Conservation (phyloP, 2,113 vertebrate genomes). For the Crocuta crocuta region DNA sequence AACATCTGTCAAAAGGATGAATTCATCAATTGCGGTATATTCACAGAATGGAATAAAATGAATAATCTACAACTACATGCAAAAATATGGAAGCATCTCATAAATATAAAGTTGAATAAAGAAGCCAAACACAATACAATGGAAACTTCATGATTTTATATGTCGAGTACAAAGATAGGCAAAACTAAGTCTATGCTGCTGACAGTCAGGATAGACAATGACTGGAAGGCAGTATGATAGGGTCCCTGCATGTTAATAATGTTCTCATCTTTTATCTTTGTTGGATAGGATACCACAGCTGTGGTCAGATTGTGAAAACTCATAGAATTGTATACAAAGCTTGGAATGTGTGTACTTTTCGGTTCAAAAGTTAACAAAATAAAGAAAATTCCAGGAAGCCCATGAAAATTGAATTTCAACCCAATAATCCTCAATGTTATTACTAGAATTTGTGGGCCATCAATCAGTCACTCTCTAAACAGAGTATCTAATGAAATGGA, state of each 20-base stretch:
- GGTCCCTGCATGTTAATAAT: not conserved
- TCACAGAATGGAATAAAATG: conserved; percentile 21
- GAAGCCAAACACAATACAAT: not conserved
- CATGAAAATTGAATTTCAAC: not conserved
- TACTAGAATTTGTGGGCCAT: conserved; percentile 14
- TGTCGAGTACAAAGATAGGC: not conserved
- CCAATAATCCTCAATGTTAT: not conserved
- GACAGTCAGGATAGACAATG: not conserved
- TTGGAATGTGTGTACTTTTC: not conserved
- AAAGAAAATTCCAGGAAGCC: conserved; percentile 36
- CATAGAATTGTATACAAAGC: not conserved
- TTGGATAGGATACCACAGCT: not conserved
- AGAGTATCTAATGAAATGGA: not conserved
- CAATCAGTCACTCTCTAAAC: not conserved
- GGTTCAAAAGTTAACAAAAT: not conserved
- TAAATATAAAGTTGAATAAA: not conserved
- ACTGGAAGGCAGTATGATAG: not conserved
- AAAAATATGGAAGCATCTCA: not conserved
- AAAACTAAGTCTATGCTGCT: not conserved
- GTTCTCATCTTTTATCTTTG: not conserved
- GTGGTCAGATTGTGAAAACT: not conserved
- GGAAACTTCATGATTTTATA: not conserved
- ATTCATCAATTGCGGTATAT: not conserved
- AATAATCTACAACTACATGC: not conserved
- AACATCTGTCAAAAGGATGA: not conserved